Evolutionary conservation across 2,888 invertebrate genomes (phyloP).

Genomic region (Synanthedon myopaeformis): DNA sequence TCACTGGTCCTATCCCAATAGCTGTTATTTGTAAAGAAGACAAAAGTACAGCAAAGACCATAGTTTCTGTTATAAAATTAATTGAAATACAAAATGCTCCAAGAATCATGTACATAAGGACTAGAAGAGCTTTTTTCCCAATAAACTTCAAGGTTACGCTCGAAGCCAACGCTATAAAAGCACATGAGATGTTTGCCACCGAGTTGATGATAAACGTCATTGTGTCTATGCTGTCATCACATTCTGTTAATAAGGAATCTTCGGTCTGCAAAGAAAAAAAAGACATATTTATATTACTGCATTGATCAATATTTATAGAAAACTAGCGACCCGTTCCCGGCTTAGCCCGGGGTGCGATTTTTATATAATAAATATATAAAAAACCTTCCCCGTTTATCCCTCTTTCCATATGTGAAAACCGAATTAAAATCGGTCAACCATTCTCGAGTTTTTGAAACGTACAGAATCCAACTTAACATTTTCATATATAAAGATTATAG

Average conservation of each 20-base stretch:
- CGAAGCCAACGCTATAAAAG: conserved; percentile 32
- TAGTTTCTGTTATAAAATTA: conserved; percentile 44
- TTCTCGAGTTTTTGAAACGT: too few relatives aligned
- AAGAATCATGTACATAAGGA: conserved; percentile 31
- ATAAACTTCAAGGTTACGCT: conserved; percentile 44
- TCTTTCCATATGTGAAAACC: too few relatives aligned
- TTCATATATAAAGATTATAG: too few relatives aligned
- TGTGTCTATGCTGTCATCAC: conserved; percentile 41
- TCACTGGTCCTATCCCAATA: conserved; percentile 50
- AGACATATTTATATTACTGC: too few relatives aligned
- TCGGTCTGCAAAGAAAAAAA: background rate
- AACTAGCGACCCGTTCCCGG: too few relatives aligned
- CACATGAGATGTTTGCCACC: conserved; percentile 36
- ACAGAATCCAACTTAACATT: too few relatives aligned
- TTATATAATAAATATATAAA: too few relatives aligned
- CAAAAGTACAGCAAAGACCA: conserved; percentile 44
- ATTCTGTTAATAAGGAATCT: conserved; percentile 16
- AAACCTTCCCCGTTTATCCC: too few relatives aligned
- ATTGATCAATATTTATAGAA: too few relatives aligned
- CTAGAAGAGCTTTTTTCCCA: conserved; percentile 48
- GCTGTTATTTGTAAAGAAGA: conserved; percentile 44
- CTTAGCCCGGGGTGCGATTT: too few relatives aligned
- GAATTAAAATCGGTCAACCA: too few relatives aligned
- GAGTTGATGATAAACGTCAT: conserved; percentile 45
- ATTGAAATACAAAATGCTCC: conserved; percentile 40